Conservation (phyloP, 2,888 invertebrate genomes). For the Folsomia candida region DNA sequence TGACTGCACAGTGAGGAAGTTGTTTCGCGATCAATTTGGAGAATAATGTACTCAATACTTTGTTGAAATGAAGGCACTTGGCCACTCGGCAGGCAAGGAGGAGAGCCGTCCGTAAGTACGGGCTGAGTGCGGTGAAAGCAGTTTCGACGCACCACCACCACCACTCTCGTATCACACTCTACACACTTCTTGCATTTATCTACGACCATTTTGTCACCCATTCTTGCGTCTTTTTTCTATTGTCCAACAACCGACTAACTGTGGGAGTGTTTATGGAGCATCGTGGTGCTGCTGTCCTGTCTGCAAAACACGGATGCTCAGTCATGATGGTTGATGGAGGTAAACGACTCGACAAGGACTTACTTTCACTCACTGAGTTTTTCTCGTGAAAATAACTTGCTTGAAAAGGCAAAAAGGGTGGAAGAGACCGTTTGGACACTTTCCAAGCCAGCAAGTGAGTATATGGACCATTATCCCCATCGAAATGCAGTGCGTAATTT, state of each 20-base stretch:
- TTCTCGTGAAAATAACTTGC: slow-evolving; percentile 15
- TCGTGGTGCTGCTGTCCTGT: not conserved
- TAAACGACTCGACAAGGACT: slow-evolving; percentile 19
- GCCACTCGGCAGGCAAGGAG: not conserved
- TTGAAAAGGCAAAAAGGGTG: slow-evolving; percentile 4
- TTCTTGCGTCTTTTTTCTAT: not conserved
- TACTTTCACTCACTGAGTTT: slow-evolving; percentile 16
- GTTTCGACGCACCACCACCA: not conserved
- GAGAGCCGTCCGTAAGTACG: not conserved
- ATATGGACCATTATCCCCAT: slow-evolving; percentile 13
- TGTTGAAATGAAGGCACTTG: not conserved
- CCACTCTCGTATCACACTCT: not conserved
- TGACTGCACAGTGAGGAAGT: too few species aligned
- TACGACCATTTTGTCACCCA: not conserved
- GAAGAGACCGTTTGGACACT: slow-evolving; percentile 17
- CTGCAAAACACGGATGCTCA: not conserved
- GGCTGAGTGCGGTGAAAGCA: not conserved
- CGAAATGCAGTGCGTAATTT: slow-evolving; percentile 18
- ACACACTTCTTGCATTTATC: not conserved
- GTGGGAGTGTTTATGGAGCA: not conserved
- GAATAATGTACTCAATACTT: not conserved
- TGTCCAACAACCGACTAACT: not conserved
- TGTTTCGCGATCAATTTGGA: not conserved
- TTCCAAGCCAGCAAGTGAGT: slow-evolving; percentile 13
- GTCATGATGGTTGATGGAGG: slow-evolving; percentile 13